phyloP scores from a whole-genome alignment of 2,113 vertebrate genomes.

The Ailurus styani region DNA sequence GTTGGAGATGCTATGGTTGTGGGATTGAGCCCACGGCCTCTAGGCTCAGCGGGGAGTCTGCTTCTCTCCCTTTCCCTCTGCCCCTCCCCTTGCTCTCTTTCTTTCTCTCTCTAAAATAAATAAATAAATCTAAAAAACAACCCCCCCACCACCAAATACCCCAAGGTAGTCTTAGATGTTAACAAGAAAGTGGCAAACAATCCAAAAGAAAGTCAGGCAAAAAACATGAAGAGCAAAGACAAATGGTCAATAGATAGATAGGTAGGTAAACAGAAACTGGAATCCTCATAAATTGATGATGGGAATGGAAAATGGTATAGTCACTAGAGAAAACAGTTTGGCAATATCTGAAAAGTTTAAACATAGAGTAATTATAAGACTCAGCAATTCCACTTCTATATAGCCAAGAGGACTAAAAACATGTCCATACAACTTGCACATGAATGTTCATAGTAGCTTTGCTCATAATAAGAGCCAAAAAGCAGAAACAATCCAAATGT shows the following conservation, averaged over 20 bases:
- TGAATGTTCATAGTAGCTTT: neutral
- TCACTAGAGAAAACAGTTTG: neutral
- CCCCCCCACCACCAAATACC: no score
- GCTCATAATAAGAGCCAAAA: neutral
- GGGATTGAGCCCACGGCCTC: no score
- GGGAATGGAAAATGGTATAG: neutral
- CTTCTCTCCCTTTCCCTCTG: neutral
- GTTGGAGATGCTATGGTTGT: neutral
- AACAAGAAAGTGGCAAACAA: neutral
- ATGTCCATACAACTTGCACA: neutral
- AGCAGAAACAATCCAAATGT: neutral
- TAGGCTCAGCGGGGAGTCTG: no score
- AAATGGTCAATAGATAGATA: neutral
- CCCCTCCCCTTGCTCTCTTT: neutral
- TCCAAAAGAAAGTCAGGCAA: neutral
- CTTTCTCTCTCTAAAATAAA: neutral
- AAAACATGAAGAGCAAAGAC: neutral
- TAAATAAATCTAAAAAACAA: neutral
- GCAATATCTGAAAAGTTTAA: neutral
- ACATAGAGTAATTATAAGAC: neutral
- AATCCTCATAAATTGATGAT: neutral
- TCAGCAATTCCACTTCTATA: neutral
- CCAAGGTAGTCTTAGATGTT: neutral
- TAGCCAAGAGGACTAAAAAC: neutral
- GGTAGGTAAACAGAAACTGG: neutral